Evolutionary conservation across 2,888 invertebrate genomes (phyloP).

Genomic region (Cabera pusaria): DNA sequence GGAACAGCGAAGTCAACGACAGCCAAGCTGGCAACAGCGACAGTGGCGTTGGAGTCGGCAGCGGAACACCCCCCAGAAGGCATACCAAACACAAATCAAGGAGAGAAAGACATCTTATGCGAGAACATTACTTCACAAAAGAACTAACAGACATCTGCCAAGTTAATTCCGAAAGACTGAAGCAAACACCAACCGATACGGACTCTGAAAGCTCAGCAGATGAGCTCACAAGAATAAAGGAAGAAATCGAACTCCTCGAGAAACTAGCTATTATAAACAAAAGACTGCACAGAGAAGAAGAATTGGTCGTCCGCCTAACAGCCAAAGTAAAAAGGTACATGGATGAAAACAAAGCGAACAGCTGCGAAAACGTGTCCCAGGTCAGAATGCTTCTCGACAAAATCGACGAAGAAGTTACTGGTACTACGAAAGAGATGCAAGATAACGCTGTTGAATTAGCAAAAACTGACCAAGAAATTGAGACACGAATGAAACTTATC

Average conservation of each 20-base stretch:
- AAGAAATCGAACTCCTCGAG: slow-evolving; percentile 88
- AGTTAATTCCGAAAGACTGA: slow-evolving; percentile 75
- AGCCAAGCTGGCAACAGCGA: slow-evolving; percentile 87
- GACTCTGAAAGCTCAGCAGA: slow-evolving; percentile 78
- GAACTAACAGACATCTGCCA: slow-evolving; percentile 80
- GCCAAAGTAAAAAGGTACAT: slow-evolving; percentile 85
- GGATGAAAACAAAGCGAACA: slow-evolving; percentile 76
- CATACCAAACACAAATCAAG: slow-evolving; percentile 81
- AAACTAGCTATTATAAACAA: slow-evolving; percentile 89
- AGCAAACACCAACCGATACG: slow-evolving; percentile 71
- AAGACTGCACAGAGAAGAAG: slow-evolving; percentile 88
- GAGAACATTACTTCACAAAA: slow-evolving; percentile 81
- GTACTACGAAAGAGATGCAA: slow-evolving; percentile 79
- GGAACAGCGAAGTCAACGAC: slow-evolving; percentile 72
- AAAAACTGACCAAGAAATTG: slow-evolving; percentile 77
- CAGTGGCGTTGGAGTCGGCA: slow-evolving; percentile 87
- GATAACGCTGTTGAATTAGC: slow-evolving; percentile 75
- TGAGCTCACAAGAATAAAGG: slow-evolving; percentile 82
- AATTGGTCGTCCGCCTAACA: slow-evolving; percentile 86
- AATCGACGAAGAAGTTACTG: slow-evolving; percentile 78
- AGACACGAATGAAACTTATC: slow-evolving; percentile 77
- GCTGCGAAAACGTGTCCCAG: slow-evolving; percentile 75
- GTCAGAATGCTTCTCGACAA: slow-evolving; percentile 73
- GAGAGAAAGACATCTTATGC: slow-evolving; percentile 77
- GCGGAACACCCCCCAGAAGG: slow-evolving; percentile 83